Evolutionary conservation across 2,113 vertebrate species (phyloP), one percentile per base, ranked within the genome.

Genomic region (Larimichthys polyactis): DNA sequence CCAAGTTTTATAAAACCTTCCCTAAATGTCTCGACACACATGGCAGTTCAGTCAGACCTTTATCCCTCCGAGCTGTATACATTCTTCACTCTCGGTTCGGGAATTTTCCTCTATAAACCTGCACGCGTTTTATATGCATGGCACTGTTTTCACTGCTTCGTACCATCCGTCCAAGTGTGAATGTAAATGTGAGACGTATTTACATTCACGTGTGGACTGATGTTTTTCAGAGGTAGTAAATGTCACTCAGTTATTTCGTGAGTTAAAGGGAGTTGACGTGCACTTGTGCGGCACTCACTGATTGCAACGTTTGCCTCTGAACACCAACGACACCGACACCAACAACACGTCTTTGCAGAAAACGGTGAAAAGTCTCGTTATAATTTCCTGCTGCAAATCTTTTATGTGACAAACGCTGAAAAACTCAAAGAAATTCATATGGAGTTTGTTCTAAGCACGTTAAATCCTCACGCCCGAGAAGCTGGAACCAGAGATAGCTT

Each of bases 101-200:
- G 75, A 82, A 70, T 59, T n/a, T 63, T 52, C 55, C 74, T 71
- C 49, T 75, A 49, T 85, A 72, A 87, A 85, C 65, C 20, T 20
- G 10, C 49, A 27, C 0, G 11, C 1, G 11, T 69, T 73, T 81
- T 70, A 65, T 55, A 55, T 19, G 44, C 22, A 5, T 32, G 48
- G 16, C 60, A 71, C 75, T 32, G 78, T 43, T 72, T 40, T 59
- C 29, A 5, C 74, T 76, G 66, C 12, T 60, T 63, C 14, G n/a
- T 67, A 43, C 58, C 69, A 55, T 55, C 44, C 3, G 58, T 29
- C 49, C 40, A 10, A 62, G 17, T 29, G 67, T 44, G n/a, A 11
- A 46, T 70, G 27, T 57, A 64, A 27, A 70, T 36, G 22, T 48
- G 9, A 27, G 20, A 48, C 15, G 1, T 60, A 62, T 82, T 85